A percentile compares a stretch with the other conserved stretches of the same genome.
Evolutionary conservation across 2,888 invertebrate species (phyloP).

Genomic region (Hyposoter didymator): DNA sequence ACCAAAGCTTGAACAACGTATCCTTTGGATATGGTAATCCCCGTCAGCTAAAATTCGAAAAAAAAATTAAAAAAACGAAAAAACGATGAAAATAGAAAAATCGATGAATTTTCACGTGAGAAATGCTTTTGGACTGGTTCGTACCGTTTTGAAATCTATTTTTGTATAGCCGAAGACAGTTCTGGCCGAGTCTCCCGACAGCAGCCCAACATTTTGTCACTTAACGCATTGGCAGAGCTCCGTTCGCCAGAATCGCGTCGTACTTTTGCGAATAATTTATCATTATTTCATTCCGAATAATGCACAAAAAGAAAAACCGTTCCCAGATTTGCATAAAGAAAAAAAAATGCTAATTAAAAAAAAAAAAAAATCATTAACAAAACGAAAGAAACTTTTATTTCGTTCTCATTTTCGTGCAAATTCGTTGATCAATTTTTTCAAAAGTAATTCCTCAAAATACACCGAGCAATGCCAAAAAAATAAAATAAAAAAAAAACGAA

Average conservation of each 20-base stretch:
- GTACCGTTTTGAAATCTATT: slow-evolving; percentile 80
- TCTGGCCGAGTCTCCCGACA: slow-evolving; percentile 76
- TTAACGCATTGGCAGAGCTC: slow-evolving; percentile 29
- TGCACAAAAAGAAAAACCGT: not conserved
- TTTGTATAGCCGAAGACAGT: slow-evolving; percentile 78
- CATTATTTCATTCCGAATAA: not conserved
- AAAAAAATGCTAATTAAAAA: not conserved
- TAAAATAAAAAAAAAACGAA: too few species aligned
- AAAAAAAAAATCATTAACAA: not conserved
- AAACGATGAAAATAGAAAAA: slow-evolving; percentile 8
- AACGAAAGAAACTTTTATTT: not conserved
- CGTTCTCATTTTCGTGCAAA: not conserved
- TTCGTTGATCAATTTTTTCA: not conserved
- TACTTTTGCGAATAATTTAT: not conserved
- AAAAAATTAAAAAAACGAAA: slow-evolving; percentile 27
- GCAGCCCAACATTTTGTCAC: slow-evolving; percentile 75
- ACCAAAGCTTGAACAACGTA: slow-evolving; percentile 70
- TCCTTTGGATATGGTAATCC: slow-evolving; percentile 72
- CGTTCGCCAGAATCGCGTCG: slow-evolving; percentile 31
- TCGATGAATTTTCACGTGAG: slow-evolving; percentile 58
- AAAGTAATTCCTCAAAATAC: not conserved
- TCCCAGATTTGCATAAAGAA: too few species aligned
- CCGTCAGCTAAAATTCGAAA: slow-evolving; percentile 69
- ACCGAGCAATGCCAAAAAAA: too few species aligned
- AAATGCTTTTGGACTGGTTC: slow-evolving; percentile 79